Conservation (phyloP, 2,888 invertebrate species). For the Campopleginae sp. region DNA sequence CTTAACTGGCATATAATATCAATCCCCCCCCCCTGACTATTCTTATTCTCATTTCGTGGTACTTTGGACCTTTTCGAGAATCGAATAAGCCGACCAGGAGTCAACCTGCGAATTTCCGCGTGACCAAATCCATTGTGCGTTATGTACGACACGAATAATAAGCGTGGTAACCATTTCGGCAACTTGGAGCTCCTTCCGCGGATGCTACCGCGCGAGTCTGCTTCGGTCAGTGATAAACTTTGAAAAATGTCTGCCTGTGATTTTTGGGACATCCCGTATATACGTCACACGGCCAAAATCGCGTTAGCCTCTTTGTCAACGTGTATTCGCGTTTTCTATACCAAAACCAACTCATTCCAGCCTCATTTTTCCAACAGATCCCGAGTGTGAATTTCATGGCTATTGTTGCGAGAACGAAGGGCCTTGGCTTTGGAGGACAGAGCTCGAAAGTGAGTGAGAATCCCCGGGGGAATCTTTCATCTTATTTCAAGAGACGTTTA, state of each 20-base stretch:
- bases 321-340: not conserved
- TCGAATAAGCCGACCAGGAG: conserved; percentile 72
- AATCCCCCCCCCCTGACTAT: conserved; percentile 55
- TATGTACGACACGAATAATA: too few species aligned
- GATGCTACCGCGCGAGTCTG: not conserved
- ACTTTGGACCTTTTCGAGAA: conserved; percentile 34
- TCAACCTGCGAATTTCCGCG: conserved; percentile 82
- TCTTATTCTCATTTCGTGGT: conserved; percentile 57
- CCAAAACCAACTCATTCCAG: conserved; percentile 24
- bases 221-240: not conserved
- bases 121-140: conserved; percentile 75
- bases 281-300: not conserved
- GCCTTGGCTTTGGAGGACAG: conserved; percentile 76
- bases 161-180: not conserved
- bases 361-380: conserved; percentile 63
- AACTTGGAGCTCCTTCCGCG: not conserved
- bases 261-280: not conserved
- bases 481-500: not conserved
- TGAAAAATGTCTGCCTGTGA: not conserved
- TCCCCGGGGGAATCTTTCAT: conserved; percentile 73
- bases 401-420: conserved; percentile 75
- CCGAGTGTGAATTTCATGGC: conserved; percentile 80
- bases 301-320: conserved; percentile 21
- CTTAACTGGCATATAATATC: conserved; percentile 52
- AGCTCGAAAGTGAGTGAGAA: conserved; percentile 61